Percentiles rank a stretch among this genome's conserved stretches.
phyloP scores from a whole-genome alignment of 2,113 vertebrate genomes.

The Sphaerodactylus townsendi region DNA sequence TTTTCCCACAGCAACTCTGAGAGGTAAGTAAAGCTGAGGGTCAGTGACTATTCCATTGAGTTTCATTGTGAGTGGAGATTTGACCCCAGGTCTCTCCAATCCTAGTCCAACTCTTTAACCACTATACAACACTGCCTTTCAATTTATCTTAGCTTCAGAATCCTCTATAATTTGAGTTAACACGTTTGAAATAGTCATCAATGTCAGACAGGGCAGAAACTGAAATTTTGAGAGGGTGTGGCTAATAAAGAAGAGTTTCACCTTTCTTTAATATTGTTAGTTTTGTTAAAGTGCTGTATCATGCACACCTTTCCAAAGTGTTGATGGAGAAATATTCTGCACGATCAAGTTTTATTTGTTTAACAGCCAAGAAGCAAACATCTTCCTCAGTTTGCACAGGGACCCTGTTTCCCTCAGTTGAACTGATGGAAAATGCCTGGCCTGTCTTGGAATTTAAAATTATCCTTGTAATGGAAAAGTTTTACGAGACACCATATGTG shows the following conservation, averaged over 20 bases:
- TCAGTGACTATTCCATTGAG: no score
- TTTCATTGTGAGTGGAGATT: no score
- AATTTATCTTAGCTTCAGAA: background rate
- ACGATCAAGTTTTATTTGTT: slow-evolving; percentile 8
- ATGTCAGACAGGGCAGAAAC: background rate
- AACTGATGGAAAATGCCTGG: background rate
- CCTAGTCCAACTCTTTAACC: no score
- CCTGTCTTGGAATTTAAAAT: slow-evolving; percentile 16
- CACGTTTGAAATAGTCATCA: background rate
- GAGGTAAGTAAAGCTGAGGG: no score
- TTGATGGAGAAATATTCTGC: background rate
- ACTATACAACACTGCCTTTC: no score
- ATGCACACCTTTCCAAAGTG: background rate
- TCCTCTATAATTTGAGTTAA: background rate
- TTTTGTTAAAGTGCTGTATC: background rate
- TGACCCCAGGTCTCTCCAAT: no score
- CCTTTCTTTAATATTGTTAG: background rate
- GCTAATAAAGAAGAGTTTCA: background rate
- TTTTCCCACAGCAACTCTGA: no score
- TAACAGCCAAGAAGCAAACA: slow-evolving; percentile 23
- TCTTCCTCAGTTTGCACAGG: background rate
- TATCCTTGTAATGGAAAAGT: background rate
- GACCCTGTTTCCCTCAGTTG: background rate
- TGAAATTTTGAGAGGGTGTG: fast-evolving
- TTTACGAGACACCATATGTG: background rate